Percentiles rank a stretch among this genome's conserved stretches.
Evolutionary conservation across 2,888 invertebrate genomes (phyloP).

Genomic region (Pseudanteris insignis): DNA sequence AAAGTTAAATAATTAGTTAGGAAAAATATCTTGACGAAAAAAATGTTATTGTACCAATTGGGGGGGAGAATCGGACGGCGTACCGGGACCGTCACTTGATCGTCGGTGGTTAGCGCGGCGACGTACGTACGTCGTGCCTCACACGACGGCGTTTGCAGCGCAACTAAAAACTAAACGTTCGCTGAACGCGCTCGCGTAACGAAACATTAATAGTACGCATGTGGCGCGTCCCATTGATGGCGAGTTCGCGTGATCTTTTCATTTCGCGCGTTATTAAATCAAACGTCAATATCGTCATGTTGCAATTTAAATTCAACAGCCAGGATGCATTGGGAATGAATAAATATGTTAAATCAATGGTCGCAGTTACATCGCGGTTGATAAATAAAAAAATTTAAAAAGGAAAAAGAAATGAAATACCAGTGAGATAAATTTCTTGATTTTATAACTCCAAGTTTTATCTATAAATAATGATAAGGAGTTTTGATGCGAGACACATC

Average conservation of each 20-base stretch:
- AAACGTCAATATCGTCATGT: no score
- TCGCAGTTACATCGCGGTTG: no score
- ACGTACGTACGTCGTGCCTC: slow-evolving; percentile 16
- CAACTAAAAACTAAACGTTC: slow-evolving; percentile 38
- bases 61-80: slow-evolving; percentile 2
- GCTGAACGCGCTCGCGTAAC: slow-evolving; percentile 28
- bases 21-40: not conserved
- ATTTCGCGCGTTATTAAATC: no score
- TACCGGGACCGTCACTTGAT: slow-evolving; percentile 5
- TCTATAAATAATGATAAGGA: no score
- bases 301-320: no score
- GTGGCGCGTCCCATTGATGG: slow-evolving; percentile 36
- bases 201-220: slow-evolving; percentile 40
- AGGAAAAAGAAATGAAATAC: no score
- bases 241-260: slow-evolving; percentile 10
- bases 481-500: no score
- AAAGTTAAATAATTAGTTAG: not conserved
- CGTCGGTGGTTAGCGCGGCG: slow-evolving; percentile 7
- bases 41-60: slow-evolving; percentile 4
- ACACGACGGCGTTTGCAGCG: slow-evolving; percentile 32
- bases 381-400: no score
- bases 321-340: no score
- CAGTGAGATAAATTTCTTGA: no score
- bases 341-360: no score
- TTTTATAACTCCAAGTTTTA: no score